Evolutionary conservation across 2,888 invertebrate species (phyloP), one percentile per base, ranked within the genome.

Genomic region (Orthosia incerta): DNA sequence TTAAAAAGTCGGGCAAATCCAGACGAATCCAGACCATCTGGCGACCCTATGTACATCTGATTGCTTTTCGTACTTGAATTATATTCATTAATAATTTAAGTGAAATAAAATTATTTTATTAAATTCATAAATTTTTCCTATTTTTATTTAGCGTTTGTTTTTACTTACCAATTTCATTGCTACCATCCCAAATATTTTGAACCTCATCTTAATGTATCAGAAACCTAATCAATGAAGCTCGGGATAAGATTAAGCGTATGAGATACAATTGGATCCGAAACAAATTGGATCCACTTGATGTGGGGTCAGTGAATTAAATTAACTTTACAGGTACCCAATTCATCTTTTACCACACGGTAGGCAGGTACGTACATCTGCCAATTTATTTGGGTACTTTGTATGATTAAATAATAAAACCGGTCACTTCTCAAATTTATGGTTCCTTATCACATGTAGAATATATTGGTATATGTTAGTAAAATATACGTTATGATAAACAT

Each of bases 261-360:
- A 74, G 84, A 68, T 85, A 82, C 65, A 80, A 84, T 70, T 67
- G 64, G 67, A 46, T 39, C 63, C 74, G 59, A 73, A 83, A 80
- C 80, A 75, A 83, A 83, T 83, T 78, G 72, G 65, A 73, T 69
- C 45, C 71, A 71, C 83, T 64, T 79, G 80, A 69, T 48, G 75
- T 50, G 45, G 79, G 83, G 75, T 83, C 75, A 73, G 62, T 45
- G 67, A 80, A 81, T 83, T 74, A 81, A 83, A 83, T 83, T 83
- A 83, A 74, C 71, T 74, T 83, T 61, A 74, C 68, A 57, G 57
- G 26, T 57, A 50, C 39, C 68, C 77, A 53, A 83, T 83, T 71
- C 66, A 79, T 79, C 83, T 78, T 64, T 66, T 73, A 55, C 80
- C 77, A 64, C 61, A 74, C 23, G 11, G 39, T 45, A 48, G n/a